Evolutionary conservation across 2,113 vertebrate species (phyloP).

Genomic region (Myrmophylax atrothorax): DNA sequence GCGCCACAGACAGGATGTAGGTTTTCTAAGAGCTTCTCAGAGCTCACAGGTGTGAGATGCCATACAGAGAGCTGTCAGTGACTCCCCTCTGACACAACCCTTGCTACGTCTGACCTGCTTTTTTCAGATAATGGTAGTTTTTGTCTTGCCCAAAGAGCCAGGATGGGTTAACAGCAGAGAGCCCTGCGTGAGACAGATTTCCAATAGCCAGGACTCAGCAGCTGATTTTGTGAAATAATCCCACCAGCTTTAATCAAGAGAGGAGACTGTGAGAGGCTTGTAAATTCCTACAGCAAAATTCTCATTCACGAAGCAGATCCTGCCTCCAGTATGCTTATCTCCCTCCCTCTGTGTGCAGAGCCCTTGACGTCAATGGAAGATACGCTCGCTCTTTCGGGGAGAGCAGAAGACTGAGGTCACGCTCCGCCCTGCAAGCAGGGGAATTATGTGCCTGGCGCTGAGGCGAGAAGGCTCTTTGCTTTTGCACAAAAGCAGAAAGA

Average conservation of each 20-base stretch:
- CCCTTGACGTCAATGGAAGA: slow-evolving; percentile 73
- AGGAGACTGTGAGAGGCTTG: slow-evolving; percentile 42
- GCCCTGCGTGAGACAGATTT: neutral
- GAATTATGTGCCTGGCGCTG: slow-evolving; percentile 6
- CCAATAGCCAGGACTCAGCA: neutral
- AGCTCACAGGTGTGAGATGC: neutral
- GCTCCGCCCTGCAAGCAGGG: neutral
- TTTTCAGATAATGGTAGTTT: neutral
- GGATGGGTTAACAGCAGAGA: neutral
- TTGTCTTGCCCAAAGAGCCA: neutral
- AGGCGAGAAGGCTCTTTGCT: neutral
- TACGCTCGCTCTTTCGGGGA: slow-evolving; percentile 46
- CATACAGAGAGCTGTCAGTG: neutral
- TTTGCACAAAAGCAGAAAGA: neutral
- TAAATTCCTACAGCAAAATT: slow-evolving; percentile 68
- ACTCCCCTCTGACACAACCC: neutral
- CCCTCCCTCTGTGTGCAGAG: slow-evolving; percentile 52
- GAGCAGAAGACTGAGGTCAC: slow-evolving; percentile 59
- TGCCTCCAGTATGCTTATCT: slow-evolving; percentile 60
- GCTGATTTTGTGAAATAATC: slow-evolving; percentile 44
- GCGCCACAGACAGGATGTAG: neutral
- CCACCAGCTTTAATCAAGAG: slow-evolving; percentile 44
- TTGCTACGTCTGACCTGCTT: neutral
- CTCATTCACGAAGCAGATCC: slow-evolving; percentile 53
- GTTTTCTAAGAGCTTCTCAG: neutral